phyloP scores from a whole-genome alignment of 2,888 invertebrate species.

The Drosophila siamana region DNA sequence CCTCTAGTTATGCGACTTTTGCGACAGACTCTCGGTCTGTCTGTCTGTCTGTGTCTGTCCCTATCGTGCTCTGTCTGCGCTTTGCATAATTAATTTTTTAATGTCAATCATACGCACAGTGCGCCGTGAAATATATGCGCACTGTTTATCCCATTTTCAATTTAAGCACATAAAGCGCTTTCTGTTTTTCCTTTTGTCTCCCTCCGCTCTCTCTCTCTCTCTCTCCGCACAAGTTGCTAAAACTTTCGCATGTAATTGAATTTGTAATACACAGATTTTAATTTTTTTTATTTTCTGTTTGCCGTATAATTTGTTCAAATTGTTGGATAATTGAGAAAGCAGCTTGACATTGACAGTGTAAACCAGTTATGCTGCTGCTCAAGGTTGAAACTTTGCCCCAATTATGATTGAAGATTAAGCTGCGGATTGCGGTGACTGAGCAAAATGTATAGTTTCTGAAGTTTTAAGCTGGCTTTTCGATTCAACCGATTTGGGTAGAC shows the following conservation, averaged over 20 bases:
- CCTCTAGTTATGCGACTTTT: constrained; percentile 40
- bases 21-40: no score
- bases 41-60: constrained; percentile 7
- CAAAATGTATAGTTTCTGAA: neutral
- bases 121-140: constrained; percentile 74
- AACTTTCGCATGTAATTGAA: constrained; percentile 69
- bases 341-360: constrained; percentile 42
- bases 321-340: constrained; percentile 45
- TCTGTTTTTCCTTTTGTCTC: neutral
- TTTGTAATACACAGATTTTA: constrained; percentile 48
- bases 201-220: neutral
- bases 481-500: neutral
- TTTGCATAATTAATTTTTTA: constrained; percentile 78
- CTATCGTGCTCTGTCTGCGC: constrained; percentile 36
- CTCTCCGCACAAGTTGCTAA: constrained; percentile 30
- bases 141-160: constrained; percentile 60
- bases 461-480: neutral
- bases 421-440: neutral
- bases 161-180: constrained; percentile 39
- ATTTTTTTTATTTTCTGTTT: neutral
- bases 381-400: constrained; percentile 4
- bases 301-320: constrained; percentile 18
- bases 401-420: neutral
- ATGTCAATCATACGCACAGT: constrained; percentile 80
- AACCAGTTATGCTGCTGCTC: constrained; percentile 16